Evolutionary conservation across 2,797 vertebrate genomes (phyloP), one percentile per base, ranked within the genome.

Genomic region (Typhlichthys subterraneus): DNA sequence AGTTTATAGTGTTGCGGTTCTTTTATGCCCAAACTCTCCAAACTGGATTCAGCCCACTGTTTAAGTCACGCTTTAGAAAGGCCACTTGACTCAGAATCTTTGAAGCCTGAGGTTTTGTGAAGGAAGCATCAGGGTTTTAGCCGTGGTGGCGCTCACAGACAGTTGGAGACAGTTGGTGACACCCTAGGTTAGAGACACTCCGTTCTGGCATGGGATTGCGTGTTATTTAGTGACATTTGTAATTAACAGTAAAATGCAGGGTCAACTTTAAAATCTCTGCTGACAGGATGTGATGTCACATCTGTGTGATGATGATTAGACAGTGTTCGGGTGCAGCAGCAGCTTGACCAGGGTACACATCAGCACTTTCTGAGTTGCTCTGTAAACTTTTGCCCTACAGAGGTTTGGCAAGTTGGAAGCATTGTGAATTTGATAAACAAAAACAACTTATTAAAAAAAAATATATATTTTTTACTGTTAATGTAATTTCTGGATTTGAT

Each of bases 1-100:
- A 77, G 62, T 42, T 42, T 42, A 29, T 29, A 29, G 38, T 42
- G 38, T 10, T 42, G 19, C 23, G 67, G 67, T 59, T 72, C 76
- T 77, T 74, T 83, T 74, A 57, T 77, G 76, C 76, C 67, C 83
- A 78, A 77, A 85, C 82, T 77, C 74, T 84, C 89, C 84, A 84
- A 85, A 88, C 23, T 29, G 85, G 84, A 85, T 88, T 77, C 67
- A 83, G 69, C 55, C 60, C 48, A 72, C 64, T 78, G 73, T 77
- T 85, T 82, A 80, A 80, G 85, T 80, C 57, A 69, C 69, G 9
- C 59, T 69, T 77, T 57, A 65, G 59, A 71, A 64, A 82, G 77
- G 76, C 80, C 80, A 77, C 85, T 85, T 64, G 64, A 76, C 68
- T 47, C 5, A 66, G 38, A n/a, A 75, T 60, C 67, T 75, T 67